Percentiles rank a stretch among this genome's conserved stretches.
phyloP scores from a whole-genome alignment of 2,888 invertebrate genomes.

The Pseudeuparius sepicola region DNA sequence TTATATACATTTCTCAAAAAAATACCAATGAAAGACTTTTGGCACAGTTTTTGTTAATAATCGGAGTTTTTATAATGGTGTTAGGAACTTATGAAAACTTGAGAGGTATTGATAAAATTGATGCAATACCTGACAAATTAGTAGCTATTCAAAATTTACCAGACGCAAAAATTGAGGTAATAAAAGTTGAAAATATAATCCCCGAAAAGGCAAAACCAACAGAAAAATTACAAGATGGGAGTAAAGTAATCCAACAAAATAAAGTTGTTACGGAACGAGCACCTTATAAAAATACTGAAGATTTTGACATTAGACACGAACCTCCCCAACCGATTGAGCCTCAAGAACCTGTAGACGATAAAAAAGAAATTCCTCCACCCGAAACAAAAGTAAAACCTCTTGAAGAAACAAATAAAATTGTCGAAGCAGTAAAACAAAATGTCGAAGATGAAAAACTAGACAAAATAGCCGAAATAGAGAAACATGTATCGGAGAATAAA shows the following conservation, averaged over 20 bases:
- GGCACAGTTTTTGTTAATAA: conserved; percentile 71
- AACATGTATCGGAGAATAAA: background rate
- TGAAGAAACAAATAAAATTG: conserved; percentile 15
- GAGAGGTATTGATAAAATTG: conserved; percentile 45
- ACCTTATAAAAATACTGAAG: conserved; percentile 25
- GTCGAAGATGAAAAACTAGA: conserved; percentile 11
- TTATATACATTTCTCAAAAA: conserved; percentile 73
- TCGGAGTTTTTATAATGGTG: conserved; percentile 81
- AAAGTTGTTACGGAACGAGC: background rate
- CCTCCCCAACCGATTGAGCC: conserved; percentile 37
- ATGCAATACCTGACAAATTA: conserved; percentile 38
- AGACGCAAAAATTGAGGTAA: background rate
- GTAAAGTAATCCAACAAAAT: background rate
- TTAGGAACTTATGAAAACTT: conserved; percentile 85
- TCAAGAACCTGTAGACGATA: conserved; percentile 20
- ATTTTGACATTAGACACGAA: conserved; percentile 36
- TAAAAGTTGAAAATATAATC: too few species aligned
- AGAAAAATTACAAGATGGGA: too few species aligned
- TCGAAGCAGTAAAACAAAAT: conserved; percentile 14
- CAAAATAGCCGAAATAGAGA: conserved; percentile 1
- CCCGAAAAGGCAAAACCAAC: background rate
- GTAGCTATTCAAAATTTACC: conserved; percentile 4
- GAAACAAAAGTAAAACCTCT: conserved; percentile 14
- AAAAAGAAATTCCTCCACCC: background rate
- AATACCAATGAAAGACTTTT: conserved; percentile 72